Evolutionary conservation across 2,888 invertebrate genomes (phyloP).

Genomic region (Cheilosia pagana): DNA sequence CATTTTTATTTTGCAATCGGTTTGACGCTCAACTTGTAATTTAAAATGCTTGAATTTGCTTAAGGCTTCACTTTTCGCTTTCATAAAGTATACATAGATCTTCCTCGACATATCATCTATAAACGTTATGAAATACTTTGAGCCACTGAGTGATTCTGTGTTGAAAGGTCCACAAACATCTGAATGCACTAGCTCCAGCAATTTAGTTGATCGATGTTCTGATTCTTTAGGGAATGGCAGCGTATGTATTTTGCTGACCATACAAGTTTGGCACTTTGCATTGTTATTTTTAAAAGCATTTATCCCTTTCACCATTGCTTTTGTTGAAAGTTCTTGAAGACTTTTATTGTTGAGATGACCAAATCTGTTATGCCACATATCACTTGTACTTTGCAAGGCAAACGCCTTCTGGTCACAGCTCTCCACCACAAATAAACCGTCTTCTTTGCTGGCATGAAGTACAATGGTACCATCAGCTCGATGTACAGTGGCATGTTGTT

Average conservation of each 20-base stretch:
- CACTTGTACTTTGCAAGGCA: conserved; percentile 22
- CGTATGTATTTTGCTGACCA: conserved; percentile 57
- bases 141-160: conserved; percentile 54
- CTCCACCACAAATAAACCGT: conserved; percentile 31
- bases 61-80: conserved; percentile 66
- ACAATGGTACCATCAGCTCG: conserved; percentile 31
- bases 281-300: conserved; percentile 18
- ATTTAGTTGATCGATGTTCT: conserved; percentile 31
- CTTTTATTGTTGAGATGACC: conserved; percentile 63
- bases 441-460: conserved; percentile 24
- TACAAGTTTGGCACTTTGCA: conserved; percentile 21
- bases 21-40: conserved; percentile 54
- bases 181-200: conserved; percentile 55
- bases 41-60: conserved; percentile 66
- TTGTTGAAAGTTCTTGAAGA: conserved; percentile 49
- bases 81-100: conserved; percentile 68
- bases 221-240: conserved; percentile 53
- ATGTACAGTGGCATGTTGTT: conserved; percentile 38
- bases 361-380: conserved; percentile 59
- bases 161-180: conserved; percentile 73
- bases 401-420: conserved; percentile 9
- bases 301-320: conserved; percentile 61
- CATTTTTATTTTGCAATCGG: conserved; percentile 63
- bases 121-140: conserved; percentile 70
- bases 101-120: conserved; percentile 60